A percentile compares a stretch with the other conserved stretches of the same genome.
These are phyloP conservation scores for Patella depressa DNA, from an alignment of 2,888 invertebrate genomes.

Conservation along the genomic window DNA sequence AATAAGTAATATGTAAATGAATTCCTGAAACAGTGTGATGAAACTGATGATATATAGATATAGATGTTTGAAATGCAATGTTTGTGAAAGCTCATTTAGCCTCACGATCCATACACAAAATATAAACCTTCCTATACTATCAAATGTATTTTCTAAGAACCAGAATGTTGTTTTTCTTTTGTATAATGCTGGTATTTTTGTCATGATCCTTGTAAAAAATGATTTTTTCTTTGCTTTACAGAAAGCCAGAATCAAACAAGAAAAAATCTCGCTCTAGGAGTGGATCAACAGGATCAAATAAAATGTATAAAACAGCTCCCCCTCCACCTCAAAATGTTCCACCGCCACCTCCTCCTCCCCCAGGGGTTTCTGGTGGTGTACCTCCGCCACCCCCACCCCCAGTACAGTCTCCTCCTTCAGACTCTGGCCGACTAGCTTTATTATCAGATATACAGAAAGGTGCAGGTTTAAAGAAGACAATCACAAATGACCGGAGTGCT, in stretches of 20 bases:
- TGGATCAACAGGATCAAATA: not conserved
- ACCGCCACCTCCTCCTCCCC: slow-evolving; percentile 35
- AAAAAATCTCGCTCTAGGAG: not conserved
- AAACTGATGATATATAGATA: too few relatives aligned
- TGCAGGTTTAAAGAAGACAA: slow-evolving; percentile 49
- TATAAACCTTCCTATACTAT: too few relatives aligned
- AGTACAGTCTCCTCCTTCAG: slow-evolving; percentile 18
- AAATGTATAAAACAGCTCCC: not conserved
- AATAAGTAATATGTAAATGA: too few relatives aligned
- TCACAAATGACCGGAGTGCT: slow-evolving; percentile 56
- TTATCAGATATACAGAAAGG: slow-evolving; percentile 54
- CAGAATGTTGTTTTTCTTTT: too few relatives aligned
- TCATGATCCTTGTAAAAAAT: too few relatives aligned
- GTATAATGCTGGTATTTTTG: too few relatives aligned
- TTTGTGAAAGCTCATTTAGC: too few relatives aligned
- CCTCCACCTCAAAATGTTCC: not conserved
- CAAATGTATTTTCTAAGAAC: too few relatives aligned
- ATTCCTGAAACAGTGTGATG: too few relatives aligned
- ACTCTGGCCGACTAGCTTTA: slow-evolving; percentile 45
- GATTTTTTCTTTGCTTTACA: slow-evolving; percentile 17
- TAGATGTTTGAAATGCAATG: too few relatives aligned
- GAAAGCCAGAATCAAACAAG: slow-evolving; percentile 16
- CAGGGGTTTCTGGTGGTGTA: slow-evolving; percentile 33
- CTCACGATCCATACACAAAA: too few relatives aligned
- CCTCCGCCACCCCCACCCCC: slow-evolving; percentile 25